Evolutionary conservation across 2,888 invertebrate species (phyloP).

Genomic region (Silvanus unidentatus): DNA sequence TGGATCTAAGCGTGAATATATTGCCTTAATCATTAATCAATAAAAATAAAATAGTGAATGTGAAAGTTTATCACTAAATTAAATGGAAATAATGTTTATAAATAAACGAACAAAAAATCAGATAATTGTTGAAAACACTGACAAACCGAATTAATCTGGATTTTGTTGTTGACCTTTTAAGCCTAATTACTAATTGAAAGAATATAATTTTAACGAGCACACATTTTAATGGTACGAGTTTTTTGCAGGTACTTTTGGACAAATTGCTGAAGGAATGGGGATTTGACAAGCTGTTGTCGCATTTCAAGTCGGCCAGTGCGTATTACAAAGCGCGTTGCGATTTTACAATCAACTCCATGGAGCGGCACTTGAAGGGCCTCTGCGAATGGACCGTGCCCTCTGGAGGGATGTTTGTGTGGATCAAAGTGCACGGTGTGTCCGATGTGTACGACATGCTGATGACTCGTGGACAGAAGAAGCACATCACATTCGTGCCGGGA

Average conservation of each 20-base stretch:
- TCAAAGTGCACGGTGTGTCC: conserved; percentile 59
- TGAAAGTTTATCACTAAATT: too few relatives aligned
- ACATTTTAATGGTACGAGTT: too few relatives aligned
- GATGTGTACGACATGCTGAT: conserved; percentile 71
- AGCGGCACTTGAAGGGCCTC: conserved; percentile 55
- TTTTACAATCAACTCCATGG: conserved; percentile 54
- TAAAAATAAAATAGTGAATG: too few relatives aligned
- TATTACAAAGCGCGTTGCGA: conserved; percentile 63
- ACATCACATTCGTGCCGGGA: conserved; percentile 68
- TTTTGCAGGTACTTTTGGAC: conserved; percentile 54
- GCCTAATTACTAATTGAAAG: too few relatives aligned
- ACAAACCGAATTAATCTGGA: too few relatives aligned
- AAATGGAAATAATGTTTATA: too few relatives aligned
- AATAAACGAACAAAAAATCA: too few relatives aligned
- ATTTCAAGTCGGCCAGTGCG: conserved; percentile 53
- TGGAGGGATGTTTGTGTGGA: conserved; percentile 77
- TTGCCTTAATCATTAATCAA: too few relatives aligned
- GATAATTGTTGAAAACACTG: too few relatives aligned
- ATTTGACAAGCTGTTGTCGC: conserved; percentile 54
- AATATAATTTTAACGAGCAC: too few relatives aligned
- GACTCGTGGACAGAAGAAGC: conserved; percentile 60
- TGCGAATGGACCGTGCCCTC: conserved; percentile 61
- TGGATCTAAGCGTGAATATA: too few relatives aligned
- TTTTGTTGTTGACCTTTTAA: too few relatives aligned
- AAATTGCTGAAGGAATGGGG: conserved; percentile 56